Base-by-base conservation (phyloP, 2,113 vertebrate genomes). In the Platichthys stellatus region DNA sequence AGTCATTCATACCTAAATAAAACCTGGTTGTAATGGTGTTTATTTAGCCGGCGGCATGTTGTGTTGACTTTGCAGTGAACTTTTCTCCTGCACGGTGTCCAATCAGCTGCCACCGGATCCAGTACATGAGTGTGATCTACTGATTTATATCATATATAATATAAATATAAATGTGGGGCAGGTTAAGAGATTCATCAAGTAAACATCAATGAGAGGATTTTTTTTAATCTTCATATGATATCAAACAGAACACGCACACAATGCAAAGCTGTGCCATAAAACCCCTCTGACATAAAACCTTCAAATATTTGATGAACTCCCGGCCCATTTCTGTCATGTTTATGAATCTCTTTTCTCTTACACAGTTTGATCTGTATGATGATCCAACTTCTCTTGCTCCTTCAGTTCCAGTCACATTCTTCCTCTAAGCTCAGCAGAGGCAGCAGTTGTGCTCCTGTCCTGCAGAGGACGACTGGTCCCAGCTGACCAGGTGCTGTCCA, bases 1-100 rank as follows among this genome's bases (percentile, higher is more conserved):
- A 72, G 43, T 76, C 28, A 58, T 35, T 83, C 69, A 81, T 56
- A 74, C 40, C 72, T 59, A 79, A 83, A 74, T 78, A 80, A 80
- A 80, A 76, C 76, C 23, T 77, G 10, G 17, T 66, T 78, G 69
- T 61, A 63, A 51, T 77, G 66, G 72, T 63, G 79, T 81, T 61
- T 76, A 15, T 60, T 78, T 77, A 86, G 88, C 80, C 79, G 71
- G 66, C 53, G n/a, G 38, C 17, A 11, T 66, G 59, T 69, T 69
- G 69, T 73, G 75, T 74, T 83, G 80, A 83, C 71, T 69, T 72
- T 49, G 64, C 56, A 31, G 5, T 66, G 65, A 69, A 51, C 60
- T 13, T 43, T 61, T 31, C 56, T 74, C 73, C 75, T 75, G 71
- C 65, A 35, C 54, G 51, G 64, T 73, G 83, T 78, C 45, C 31